These are phyloP conservation scores for Cryptoprocta ferox DNA, from an alignment of 2,797 vertebrate species.

Conservation along the genomic window DNA sequence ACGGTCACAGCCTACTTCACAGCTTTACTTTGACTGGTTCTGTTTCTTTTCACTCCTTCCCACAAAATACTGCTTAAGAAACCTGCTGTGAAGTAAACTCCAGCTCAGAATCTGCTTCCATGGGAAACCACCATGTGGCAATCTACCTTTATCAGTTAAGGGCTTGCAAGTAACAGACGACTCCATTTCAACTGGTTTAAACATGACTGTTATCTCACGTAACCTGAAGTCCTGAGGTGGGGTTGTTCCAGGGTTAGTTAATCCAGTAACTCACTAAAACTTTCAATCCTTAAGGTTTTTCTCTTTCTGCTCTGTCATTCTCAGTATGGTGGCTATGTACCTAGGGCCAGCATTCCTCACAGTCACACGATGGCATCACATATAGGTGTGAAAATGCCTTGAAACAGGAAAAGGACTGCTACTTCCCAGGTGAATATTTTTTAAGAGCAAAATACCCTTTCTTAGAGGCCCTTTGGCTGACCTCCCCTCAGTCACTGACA, in stretches of 20 bases:
- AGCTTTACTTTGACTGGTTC: background rate
- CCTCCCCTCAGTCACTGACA: slow-evolving; percentile 14
- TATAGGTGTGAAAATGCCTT: slow-evolving; percentile 35
- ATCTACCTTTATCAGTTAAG: background rate
- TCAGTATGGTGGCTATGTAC: background rate
- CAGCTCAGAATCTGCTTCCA: slow-evolving; percentile 4
- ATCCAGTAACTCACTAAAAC: slow-evolving; percentile 5
- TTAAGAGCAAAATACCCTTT: slow-evolving; percentile 49
- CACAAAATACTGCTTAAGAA: slow-evolving; percentile 24
- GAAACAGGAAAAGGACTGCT: slow-evolving; percentile 33
- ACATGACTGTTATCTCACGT: background rate
- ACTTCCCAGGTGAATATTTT: slow-evolving; percentile 43
- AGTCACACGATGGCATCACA: slow-evolving; percentile 30
- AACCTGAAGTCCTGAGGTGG: slow-evolving; percentile 8
- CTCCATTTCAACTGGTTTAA: slow-evolving; percentile 6
- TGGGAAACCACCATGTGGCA: background rate
- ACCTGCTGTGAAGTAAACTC: background rate
- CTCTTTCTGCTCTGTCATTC: slow-evolving; percentile 45
- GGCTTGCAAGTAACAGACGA: background rate
- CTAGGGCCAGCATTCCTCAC: slow-evolving; percentile 3
- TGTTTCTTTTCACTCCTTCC: background rate
- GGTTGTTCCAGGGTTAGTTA: background rate
- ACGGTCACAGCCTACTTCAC: background rate
- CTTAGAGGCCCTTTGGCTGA: slow-evolving; percentile 51
- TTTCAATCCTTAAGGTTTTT: slow-evolving; percentile 9